Evolutionary conservation across 2,113 vertebrate species (phyloP), one percentile per base, ranked within the genome.

Genomic region (Australoheros scitulus): DNA sequence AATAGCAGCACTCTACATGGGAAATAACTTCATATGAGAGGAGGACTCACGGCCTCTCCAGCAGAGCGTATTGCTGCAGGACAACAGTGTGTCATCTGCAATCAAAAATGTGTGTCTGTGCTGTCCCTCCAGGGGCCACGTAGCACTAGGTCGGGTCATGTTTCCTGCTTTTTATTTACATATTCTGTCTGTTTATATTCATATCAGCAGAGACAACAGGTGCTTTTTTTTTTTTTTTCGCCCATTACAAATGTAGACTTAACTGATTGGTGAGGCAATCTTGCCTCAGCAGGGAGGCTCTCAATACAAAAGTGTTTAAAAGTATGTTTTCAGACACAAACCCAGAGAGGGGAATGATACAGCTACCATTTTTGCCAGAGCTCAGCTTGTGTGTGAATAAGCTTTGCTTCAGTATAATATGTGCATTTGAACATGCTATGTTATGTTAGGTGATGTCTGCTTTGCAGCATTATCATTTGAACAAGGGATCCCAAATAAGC

Each of bases 111-210:
- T 86, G 82, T 87, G 84, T 86, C 61, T 83, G 47, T 80, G 58
- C 47, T 80, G 83, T 90, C 87, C 85, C 90, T 90, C 75, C 55
- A 57, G 83, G 82, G 84, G 61, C 75, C 41, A 60, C 60, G 63
- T 36, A 79, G 76, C 24, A 83, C 59, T 63, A 59, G 91, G 87
- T 89, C 76, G 85, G 89, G 89, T 89, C 85, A 81, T 86, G 88
- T 88, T 92, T 90, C 77, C 80, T 88, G 68, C 55, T 83, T 80
- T 92, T 93, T 92, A 90, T 94, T 94, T 93, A 94, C 92, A 84
- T 76, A 80, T 75, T 85, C 80, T 92, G 92, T 94, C 93, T 50
- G 43, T 83, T 61, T 89, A 43, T 77, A 61, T 93, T 91, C 75
- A 72, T 81, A 81, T 88, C 81, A 91, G 50, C 26, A 3, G 7